Evolutionary conservation across 2,888 invertebrate genomes (phyloP).

Genomic region (Cerastis leucographa): DNA sequence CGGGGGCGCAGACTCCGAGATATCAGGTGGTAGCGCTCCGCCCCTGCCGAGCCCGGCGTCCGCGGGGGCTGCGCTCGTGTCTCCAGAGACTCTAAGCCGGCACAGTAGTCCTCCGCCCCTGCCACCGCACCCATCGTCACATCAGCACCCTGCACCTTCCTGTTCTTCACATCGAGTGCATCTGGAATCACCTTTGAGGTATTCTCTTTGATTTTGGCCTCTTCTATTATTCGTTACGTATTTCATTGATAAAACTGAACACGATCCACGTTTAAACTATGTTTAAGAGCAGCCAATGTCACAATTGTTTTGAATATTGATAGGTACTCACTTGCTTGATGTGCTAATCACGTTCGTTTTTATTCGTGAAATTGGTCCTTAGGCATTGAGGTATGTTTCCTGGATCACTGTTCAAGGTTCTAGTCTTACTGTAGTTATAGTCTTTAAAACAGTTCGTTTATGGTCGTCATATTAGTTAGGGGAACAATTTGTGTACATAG

Average conservation of each 20-base stretch:
- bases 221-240: not conserved
- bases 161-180: slow-evolving; percentile 90
- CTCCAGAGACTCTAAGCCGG: slow-evolving; percentile 93
- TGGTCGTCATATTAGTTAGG: not conserved
- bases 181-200: slow-evolving; percentile 90
- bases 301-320: not conserved
- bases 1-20: slow-evolving; percentile 84
- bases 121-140: slow-evolving; percentile 90
- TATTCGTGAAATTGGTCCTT: not conserved
- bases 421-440: not conserved
- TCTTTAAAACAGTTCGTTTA: not conserved
- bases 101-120: slow-evolving; percentile 91
- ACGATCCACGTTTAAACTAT: not conserved
- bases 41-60: slow-evolving; percentile 94
- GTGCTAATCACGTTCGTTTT: not conserved
- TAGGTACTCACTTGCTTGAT: not conserved
- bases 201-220: not conserved
- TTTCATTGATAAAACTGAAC: not conserved
- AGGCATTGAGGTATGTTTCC: not conserved
- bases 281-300: not conserved
- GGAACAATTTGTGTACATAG: too few species aligned
- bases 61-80: slow-evolving; percentile 93
- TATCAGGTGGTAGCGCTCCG: slow-evolving; percentile 88
- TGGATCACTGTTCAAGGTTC: not conserved
- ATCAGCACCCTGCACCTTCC: slow-evolving; percentile 87